Base-by-base conservation (phyloP, 2,888 invertebrate species). In the Tillus elongatus region DNA sequence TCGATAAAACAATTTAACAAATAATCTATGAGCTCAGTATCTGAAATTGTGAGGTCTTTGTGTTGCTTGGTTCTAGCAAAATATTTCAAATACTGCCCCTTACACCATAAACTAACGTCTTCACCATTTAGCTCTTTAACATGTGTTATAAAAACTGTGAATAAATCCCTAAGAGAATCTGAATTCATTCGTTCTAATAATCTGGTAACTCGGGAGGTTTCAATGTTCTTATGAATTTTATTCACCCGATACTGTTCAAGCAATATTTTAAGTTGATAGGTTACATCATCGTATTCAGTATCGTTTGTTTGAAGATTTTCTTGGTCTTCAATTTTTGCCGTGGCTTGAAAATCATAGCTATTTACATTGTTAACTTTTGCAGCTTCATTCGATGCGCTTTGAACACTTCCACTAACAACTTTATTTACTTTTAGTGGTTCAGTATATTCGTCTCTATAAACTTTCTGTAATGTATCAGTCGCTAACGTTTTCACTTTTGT, bases 61-160 rank as follows among this genome's bases (percentile, higher is more conserved):
- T 19, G 6, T 6, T 6, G n/a, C n/a, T 19, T 19, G 6, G 24
- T 8, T 19, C n/a, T 19, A 6, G 24, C 6, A 8, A 19, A 8
- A 19, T 8, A 19, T 19, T 19, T 19, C 24, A 19, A n/a, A 19
- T 19, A 19, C n/a, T 19, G 24, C 24, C n/a, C 24, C 24, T 19
- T 6, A 19, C 24, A 19, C 24, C 24, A 19, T 19, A 6, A 8
- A n/a, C n/a, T 19, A 6, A 19, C 24, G 24, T 19, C n/a, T 19
- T 19, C 24, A n/a, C n/a, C 6, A 19, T n/a, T n/a, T 19, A 8
- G 24, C n/a, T 19, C 24, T 19, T 19, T n/a, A 6, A 19, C n/a
- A n/a, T 19, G n/a, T 6, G n/a, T 6, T n/a, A n/a, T 8, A n/a
- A 19, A 19, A 8, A 8, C n/a, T n/a, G 24, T 19, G n/a, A 19